Evolutionary conservation across 2,113 vertebrate genomes (phyloP).

Genomic region (Cercopithecus mona): DNA sequence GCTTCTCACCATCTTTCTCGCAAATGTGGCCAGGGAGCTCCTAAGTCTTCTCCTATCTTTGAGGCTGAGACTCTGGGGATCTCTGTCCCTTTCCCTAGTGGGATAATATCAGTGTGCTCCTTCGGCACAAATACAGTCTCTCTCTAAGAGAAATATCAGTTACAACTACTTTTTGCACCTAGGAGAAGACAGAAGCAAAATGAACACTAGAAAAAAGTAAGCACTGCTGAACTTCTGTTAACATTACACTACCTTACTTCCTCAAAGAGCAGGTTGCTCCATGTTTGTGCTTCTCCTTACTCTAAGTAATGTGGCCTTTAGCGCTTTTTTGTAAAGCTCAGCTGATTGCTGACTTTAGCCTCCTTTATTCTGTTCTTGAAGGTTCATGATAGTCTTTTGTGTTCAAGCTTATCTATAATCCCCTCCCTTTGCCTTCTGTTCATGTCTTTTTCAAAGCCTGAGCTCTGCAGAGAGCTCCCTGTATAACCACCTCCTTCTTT

Average conservation of each 20-base stretch:
- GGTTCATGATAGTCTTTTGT: slow-evolving; percentile 52
- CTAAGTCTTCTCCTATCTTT: neutral
- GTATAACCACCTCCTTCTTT: neutral
- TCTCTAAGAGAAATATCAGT: slow-evolving; percentile 8
- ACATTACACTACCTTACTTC: neutral
- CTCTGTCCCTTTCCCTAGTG: neutral
- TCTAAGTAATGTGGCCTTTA: neutral
- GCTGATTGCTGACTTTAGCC: slow-evolving; percentile 38
- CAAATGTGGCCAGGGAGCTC: neutral
- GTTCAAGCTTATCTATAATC: slow-evolving; percentile 55
- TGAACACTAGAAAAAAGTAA: slow-evolving; percentile 2
- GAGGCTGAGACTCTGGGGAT: neutral
- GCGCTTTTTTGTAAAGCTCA: neutral
- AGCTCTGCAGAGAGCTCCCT: slow-evolving; percentile 44
- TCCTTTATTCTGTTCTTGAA: slow-evolving; percentile 48
- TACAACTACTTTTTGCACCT: neutral
- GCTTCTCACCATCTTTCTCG: neutral
- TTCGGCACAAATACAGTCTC: neutral
- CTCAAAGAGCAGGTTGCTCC: neutral
- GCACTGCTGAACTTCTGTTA: neutral
- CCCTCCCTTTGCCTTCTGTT: slow-evolving; percentile 62
- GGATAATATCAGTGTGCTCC: neutral
- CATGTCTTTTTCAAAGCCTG: slow-evolving; percentile 41
- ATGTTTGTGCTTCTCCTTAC: neutral
- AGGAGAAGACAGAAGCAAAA: slow-evolving; percentile 33